phyloP scores from a whole-genome alignment of 2,797 vertebrate species.

The Muraenolepis orangiensis region DNA sequence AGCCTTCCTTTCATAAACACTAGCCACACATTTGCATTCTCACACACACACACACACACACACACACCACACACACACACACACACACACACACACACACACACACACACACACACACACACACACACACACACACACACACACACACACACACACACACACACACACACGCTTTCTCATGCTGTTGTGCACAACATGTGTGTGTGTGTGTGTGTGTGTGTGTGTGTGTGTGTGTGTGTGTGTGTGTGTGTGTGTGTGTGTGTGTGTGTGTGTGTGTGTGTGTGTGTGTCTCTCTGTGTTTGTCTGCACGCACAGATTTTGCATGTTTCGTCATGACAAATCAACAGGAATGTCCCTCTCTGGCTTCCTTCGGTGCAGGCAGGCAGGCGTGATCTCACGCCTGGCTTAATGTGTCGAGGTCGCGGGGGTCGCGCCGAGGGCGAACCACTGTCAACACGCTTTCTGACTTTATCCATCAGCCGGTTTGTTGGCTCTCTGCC shows the following conservation, averaged over 20 bases:
- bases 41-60: too few relatives aligned
- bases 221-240: too few relatives aligned
- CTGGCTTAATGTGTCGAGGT: constrained; percentile 27
- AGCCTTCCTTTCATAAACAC: too few relatives aligned
- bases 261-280: too few relatives aligned
- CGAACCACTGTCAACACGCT: constrained; percentile 33
- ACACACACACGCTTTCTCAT: background rate
- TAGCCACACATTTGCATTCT: too few relatives aligned
- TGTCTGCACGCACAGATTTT: constrained; percentile 16
- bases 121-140: too few relatives aligned
- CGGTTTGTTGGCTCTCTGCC: background rate
- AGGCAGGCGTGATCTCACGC: constrained; percentile 22
- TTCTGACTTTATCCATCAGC: constrained; percentile 41
- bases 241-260: too few relatives aligned
- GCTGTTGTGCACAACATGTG: background rate
- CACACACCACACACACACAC: background rate
- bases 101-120: too few relatives aligned
- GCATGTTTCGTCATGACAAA: constrained; percentile 24
- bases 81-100: background rate
- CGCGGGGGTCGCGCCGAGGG: constrained; percentile 17
- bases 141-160: too few relatives aligned
- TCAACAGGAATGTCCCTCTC: constrained; percentile 15
- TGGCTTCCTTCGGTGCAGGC: constrained; percentile 15
- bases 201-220: too few relatives aligned
- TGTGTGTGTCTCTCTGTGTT: too few relatives aligned